phyloP scores from a whole-genome alignment of 2,888 invertebrate species.

The Dasysyrphus albostriatus region DNA sequence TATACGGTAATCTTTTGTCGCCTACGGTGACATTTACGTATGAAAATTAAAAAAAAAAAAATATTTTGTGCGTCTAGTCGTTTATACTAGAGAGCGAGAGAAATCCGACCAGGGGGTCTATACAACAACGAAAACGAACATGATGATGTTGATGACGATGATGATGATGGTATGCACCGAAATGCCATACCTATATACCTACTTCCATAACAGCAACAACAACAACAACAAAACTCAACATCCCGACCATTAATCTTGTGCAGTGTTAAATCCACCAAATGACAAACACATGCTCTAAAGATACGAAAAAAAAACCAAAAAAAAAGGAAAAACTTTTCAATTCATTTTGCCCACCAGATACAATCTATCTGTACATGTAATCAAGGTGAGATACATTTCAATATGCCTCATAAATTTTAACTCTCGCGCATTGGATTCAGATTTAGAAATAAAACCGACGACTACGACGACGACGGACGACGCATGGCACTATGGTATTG shows the following conservation, averaged over 20 bases:
- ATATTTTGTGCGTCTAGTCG: conserved; percentile 62
- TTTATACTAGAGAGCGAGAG: conserved; percentile 50
- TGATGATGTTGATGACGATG: conserved; percentile 68
- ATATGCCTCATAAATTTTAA: conserved; percentile 82
- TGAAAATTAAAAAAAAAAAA: conserved; percentile 47
- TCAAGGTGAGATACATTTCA: conserved; percentile 83
- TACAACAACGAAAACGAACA: conserved; percentile 55
- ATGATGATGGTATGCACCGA: conserved; percentile 69
- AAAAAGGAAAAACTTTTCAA: conserved; percentile 62
- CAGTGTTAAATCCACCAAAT: conserved; percentile 75
- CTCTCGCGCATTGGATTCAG: conserved; percentile 73
- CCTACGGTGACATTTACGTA: conserved; percentile 73
- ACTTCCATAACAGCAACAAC: conserved; percentile 13
- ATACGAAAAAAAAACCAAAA: conserved; percentile 31
- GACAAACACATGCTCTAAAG: conserved; percentile 74
- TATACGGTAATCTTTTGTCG: conserved; percentile 75
- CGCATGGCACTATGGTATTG: conserved; percentile 15
- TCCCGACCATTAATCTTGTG: conserved; percentile 75
- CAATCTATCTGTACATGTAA: conserved; percentile 77
- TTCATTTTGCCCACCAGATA: conserved; percentile 75
- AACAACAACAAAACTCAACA: conserved; percentile 68
- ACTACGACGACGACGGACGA: conserved; percentile 19
- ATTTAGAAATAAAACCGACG: conserved; percentile 55
- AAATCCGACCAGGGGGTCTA: conserved; percentile 62
- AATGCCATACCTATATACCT: conserved; percentile 5